Evolutionary conservation across 2,888 invertebrate species (phyloP), one percentile per base, ranked within the genome.

Genomic region (Microplitis manilae): DNA sequence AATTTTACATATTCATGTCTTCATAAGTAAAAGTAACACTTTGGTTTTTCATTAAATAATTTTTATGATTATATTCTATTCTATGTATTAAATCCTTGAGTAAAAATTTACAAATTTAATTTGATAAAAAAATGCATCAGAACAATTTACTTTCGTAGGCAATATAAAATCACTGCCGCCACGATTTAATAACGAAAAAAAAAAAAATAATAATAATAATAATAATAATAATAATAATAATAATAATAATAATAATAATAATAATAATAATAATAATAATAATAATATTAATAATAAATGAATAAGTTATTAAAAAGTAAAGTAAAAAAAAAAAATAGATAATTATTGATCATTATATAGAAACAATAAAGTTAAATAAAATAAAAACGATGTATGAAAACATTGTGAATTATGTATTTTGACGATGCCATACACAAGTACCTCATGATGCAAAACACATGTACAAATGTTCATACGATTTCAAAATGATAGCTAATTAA

Each of bases 381-480:
- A 59, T 68, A 73, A 77, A 75, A 71, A 76, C 73, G 76, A 80
- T 82, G 75, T 77, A 78, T 79, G 77, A 79, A 79, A 78, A 82
- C 81, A 81, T 81, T 82, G 82, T 84, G 84, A 85, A 86, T 85
- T 84, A 88, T 86, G 86, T 88, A 86, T 88, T 86, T 86, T 86
- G 87, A 85, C 84, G 86, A 88, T 85, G 88, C 87, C 88, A 89
- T 89, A 89, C 88, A 89, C 88, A 89, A 89, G 88, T 89, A 89
- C 89, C 89, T 89, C 89, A 88, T 87, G 87, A 88, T 88, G 88
- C 87, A 88, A 88, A 89, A 88, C 84, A 88, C 87, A 89, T 89
- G 89, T 89, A 89, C 89, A 89, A 89, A 89, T 89, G 89, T 89
- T 88, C 88, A 89, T 89, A 89, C 86, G 87, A 89, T 89, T 87